These are phyloP conservation scores for Mohoua ochrocephala DNA, from an alignment of 2,113 vertebrate species.

Conservation along the genomic window DNA sequence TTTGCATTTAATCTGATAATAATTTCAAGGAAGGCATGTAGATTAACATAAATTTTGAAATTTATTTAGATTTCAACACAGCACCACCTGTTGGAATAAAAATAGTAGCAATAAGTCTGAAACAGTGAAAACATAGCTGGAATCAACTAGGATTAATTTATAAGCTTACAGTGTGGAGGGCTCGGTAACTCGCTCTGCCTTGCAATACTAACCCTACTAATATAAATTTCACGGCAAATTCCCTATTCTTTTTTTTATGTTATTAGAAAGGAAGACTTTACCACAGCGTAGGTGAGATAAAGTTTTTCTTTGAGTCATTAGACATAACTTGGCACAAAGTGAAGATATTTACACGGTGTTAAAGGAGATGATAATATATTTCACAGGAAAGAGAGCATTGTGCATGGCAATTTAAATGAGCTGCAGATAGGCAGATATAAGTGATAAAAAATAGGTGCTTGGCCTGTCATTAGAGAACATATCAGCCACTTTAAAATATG, in stretches of 20 bases:
- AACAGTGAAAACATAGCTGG: not conserved
- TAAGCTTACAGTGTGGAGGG: not conserved
- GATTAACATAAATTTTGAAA: not conserved
- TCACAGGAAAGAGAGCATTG: not conserved
- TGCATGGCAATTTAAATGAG: not conserved
- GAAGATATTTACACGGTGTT: not conserved
- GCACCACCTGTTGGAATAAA: conserved; percentile 38
- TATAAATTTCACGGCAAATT: not conserved
- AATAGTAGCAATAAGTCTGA: not conserved
- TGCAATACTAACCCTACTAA: not conserved
- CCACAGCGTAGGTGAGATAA: not conserved
- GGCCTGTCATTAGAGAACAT: not conserved
- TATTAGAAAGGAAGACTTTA: not conserved
- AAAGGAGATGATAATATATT: not conserved
- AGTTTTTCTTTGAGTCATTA: not conserved
- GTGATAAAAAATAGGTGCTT: not conserved
- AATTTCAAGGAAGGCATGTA: not conserved
- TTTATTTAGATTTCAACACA: not conserved
- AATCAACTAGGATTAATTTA: not conserved
- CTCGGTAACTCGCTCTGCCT: not conserved
- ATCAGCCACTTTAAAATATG: not conserved
- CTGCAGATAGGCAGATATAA: not conserved
- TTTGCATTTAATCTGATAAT: not conserved
- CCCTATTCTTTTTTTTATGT: not conserved
- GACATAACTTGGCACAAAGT: not conserved